Base-by-base conservation (phyloP, 1,140 invertebrate genomes). In the Eueides isabella region DNA sequence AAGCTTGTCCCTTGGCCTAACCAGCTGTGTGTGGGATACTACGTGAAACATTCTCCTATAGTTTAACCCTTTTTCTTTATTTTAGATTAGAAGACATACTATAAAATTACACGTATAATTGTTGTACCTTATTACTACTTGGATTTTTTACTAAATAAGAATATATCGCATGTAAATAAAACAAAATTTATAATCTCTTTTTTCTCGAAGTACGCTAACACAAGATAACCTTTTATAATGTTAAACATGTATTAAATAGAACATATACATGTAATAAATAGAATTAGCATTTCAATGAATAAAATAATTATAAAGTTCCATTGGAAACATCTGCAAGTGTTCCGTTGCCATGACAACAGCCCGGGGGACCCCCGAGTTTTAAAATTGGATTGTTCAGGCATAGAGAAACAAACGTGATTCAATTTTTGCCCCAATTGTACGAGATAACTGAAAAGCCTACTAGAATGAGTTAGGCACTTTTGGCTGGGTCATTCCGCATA, bases 321-420 rank as follows among this genome's bases (percentile, higher is more conserved):
- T 29, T 73, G 67, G 19, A 55, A 55, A 64, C 65, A 67, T 41
- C 33, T 30, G 29, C n/a, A 35, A 64, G 61, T 69, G 65, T 35
- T 29, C n/a, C 35, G 71, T 73, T 75, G 64, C 38, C 64, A 71
- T 75, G 55, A 12, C 64, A 67, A 75, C 62, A 30, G 67, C 74
- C 74, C 74, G 16, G 29, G 74, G 74, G 74, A 70, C 16, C 28
- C 31, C 38, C 48, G 64, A 75, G 64, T 75, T 71, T 75, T 75
- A 71, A 63, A 64, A 75, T 75, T 71, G 74, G 74, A 75, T 75
- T 70, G 68, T 71, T 69, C 74, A 26, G 73, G 38, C 63, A 33
- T 64, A 68, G 63, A 61, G 74, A 75, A 71, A 70, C 74, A 71
- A 75, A 75, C 63, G 74, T 62, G 69, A 75, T 75, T 75, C 69